Percentiles rank a stretch among this genome's conserved stretches.
Conservation (phyloP, 2,797 vertebrate species). For the Enteromius thamalakanensis region DNA sequence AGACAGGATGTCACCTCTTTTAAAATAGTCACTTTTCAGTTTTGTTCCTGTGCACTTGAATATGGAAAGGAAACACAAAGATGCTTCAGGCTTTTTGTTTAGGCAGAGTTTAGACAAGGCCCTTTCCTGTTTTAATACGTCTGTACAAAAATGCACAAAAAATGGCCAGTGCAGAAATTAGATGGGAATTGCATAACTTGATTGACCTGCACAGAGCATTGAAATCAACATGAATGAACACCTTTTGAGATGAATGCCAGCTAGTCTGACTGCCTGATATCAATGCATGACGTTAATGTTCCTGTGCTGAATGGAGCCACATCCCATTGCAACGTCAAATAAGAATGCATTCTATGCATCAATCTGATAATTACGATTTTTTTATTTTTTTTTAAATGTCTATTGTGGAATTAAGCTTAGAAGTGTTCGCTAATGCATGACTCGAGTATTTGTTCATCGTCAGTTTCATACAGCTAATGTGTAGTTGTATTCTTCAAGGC, state of each 20-base stretch:
- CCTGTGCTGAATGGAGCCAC: conserved; percentile 1
- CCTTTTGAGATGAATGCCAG: neutral
- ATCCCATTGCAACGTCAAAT: neutral
- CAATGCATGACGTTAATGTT: conserved; percentile 29
- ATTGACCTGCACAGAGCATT: conserved; percentile 8
- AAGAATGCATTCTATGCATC: neutral
- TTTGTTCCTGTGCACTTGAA: neutral
- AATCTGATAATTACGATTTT: neutral
- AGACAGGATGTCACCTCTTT: neutral
- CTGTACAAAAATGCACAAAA: neutral
- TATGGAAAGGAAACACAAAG: neutral
- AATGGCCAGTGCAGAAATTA: neutral
- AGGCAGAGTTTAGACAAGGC: neutral
- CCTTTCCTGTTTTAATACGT: conserved; percentile 9
- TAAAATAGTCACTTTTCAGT: neutral
- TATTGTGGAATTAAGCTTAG: neutral
- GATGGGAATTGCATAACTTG: neutral
- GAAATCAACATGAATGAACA: neutral
- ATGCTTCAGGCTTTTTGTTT: neutral
- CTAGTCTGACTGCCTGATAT: neutral
- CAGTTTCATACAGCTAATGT: neutral
- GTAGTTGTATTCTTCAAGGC: neutral
- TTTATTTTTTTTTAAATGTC: neutral
- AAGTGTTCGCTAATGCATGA: too few species aligned
- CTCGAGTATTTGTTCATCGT: too few species aligned